These are phyloP conservation scores for Acanthopleura granulata DNA, from an alignment of 2,888 invertebrate genomes.

Conservation along the genomic window DNA sequence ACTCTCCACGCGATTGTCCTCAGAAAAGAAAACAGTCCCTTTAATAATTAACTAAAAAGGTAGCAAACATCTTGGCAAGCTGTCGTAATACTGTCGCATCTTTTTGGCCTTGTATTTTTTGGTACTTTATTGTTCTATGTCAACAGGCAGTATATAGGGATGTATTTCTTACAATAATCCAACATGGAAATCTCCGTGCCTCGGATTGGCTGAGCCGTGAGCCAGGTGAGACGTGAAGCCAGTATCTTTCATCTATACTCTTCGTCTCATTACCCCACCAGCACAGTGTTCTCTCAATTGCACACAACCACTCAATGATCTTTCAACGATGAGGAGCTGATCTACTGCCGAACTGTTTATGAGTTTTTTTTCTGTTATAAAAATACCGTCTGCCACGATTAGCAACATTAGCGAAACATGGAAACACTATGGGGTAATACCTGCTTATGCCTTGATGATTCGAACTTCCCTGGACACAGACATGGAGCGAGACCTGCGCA, in stretches of 20 bases:
- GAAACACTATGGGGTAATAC: constrained; percentile 13
- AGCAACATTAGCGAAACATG: constrained; percentile 19
- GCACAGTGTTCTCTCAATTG: too few relatives aligned
- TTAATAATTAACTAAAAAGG: neutral
- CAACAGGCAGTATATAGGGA: too few relatives aligned
- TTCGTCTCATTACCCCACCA: too few relatives aligned
- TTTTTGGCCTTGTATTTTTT: neutral
- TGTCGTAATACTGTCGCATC: neutral
- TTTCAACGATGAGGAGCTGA: neutral
- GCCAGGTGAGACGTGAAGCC: too few relatives aligned
- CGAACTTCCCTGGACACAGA: constrained; percentile 65
- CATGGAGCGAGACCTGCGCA: constrained; percentile 64
- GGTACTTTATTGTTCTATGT: too few relatives aligned
- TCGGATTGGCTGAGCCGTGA: too few relatives aligned
- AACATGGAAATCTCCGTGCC: too few relatives aligned
- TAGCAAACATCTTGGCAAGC: constrained; percentile 3
- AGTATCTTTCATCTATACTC: too few relatives aligned
- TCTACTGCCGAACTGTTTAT: constrained; percentile 4
- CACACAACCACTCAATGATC: too few relatives aligned
- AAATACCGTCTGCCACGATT: constrained; percentile 17
- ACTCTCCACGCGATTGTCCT: neutral
- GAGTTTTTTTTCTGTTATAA: neutral
- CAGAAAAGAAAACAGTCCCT: constrained; percentile 4
- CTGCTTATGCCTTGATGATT: constrained; percentile 19
- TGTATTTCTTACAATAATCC: too few relatives aligned